phyloP scores from a whole-genome alignment of 2,113 vertebrate genomes.

The Galbula dea region DNA sequence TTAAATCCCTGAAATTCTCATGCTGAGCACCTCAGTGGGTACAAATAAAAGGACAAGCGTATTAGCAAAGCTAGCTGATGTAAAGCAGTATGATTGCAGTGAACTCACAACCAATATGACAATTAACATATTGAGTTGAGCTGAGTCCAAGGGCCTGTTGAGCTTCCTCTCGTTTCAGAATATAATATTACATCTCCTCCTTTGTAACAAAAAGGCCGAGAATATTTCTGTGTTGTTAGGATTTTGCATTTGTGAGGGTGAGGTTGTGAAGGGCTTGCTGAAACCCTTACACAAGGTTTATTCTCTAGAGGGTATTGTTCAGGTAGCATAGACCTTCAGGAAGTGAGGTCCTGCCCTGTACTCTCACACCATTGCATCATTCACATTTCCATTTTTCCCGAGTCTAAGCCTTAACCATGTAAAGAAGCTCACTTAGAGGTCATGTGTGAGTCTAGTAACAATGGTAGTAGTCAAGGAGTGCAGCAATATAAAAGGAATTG shows the following conservation, averaged over 20 bases:
- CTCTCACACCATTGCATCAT: background rate
- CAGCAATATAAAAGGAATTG: background rate
- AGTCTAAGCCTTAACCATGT: background rate
- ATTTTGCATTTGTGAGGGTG: background rate
- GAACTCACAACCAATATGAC: background rate
- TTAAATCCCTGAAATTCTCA: background rate
- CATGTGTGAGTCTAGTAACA: background rate
- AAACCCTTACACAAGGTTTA: background rate
- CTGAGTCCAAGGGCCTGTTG: background rate
- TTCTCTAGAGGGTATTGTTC: background rate
- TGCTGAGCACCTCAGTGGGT: background rate
- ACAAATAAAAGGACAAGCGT: background rate
- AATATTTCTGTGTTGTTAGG: background rate
- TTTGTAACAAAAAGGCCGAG: background rate
- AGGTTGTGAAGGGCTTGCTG: background rate
- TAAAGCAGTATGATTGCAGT: background rate
- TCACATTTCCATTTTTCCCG: background rate
- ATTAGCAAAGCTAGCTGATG: background rate
- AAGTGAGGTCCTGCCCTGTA: background rate
- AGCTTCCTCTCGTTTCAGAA: background rate
- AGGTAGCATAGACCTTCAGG: background rate
- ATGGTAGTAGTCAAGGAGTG: background rate
- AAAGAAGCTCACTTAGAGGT: background rate
- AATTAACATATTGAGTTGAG: background rate
- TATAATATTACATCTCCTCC: background rate